These are phyloP conservation scores for Capreolus pygargus DNA, from an alignment of 2,113 vertebrate genomes.

Conservation along the genomic window DNA sequence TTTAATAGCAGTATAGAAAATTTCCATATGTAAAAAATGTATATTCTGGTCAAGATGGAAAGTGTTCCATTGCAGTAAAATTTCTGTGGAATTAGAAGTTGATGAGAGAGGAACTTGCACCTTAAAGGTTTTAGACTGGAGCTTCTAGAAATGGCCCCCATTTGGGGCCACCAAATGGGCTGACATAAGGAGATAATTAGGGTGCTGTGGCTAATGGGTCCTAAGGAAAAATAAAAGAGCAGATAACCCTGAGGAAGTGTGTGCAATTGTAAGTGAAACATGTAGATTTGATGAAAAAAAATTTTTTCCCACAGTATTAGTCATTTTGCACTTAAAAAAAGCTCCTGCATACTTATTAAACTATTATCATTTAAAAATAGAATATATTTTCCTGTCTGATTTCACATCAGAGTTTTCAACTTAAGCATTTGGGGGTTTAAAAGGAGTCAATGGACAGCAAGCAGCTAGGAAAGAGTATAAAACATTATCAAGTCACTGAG, in stretches of 20 bases:
- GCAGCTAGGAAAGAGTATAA: not conserved
- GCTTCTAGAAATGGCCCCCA: not conserved
- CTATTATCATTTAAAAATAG: not conserved
- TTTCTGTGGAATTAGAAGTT: not conserved
- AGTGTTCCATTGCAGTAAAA: not conserved
- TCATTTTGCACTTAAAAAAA: not conserved
- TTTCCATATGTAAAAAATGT: not conserved
- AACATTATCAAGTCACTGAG: not conserved
- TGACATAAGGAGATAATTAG: not conserved
- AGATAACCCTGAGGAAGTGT: not conserved
- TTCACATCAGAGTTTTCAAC: not conserved
- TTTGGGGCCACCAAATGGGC: not conserved
- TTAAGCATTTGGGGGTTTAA: not conserved
- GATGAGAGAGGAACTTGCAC: not conserved
- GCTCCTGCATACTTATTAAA: not conserved
- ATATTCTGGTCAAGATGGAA: not conserved
- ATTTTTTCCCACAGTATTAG: not conserved
- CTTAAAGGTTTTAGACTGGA: not conserved
- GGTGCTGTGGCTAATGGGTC: not conserved
- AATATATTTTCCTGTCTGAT: not conserved
- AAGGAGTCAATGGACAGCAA: not conserved
- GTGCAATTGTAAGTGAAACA: not conserved
- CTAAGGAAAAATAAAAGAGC: not conserved
- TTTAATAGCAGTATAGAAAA: not conserved
- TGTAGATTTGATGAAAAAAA: not conserved